Evolutionary conservation across 35 echinoderm and acorn worm species (phyloP).

Genomic region (Eucidaris tribuloides): DNA sequence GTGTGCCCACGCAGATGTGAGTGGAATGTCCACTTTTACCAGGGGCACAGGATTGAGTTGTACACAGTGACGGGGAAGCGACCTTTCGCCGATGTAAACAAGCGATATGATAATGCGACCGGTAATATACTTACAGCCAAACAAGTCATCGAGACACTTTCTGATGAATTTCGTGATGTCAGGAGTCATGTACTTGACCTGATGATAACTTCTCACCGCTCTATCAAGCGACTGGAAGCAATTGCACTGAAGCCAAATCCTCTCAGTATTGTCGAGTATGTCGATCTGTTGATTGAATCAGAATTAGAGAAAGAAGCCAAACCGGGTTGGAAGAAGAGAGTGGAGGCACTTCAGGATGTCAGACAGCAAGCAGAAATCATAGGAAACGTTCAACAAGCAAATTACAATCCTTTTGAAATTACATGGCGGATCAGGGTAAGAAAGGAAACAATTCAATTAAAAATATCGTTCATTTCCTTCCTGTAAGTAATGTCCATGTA

Average conservation of each 20-base stretch:
- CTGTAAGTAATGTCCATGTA: no score
- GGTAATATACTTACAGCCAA: slow-evolving; percentile 35
- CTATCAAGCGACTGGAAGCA: slow-evolving; percentile 6
- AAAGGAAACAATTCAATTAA: no score
- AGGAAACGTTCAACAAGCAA: background rate
- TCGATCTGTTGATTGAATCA: no score
- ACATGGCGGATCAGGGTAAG: no score
- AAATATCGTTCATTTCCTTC: no score
- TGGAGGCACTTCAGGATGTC: no score
- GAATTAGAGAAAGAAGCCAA: background rate
- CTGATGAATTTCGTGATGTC: slow-evolving; percentile 9
- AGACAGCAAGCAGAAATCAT: slow-evolving; percentile 20
- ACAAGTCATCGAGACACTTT: slow-evolving; percentile 1
- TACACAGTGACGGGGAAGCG: background rate
- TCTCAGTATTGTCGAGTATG: background rate
- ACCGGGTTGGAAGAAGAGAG: slow-evolving; percentile 16
- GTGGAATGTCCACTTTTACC: slow-evolving; percentile 38
- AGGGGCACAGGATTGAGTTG: slow-evolving; percentile 32
- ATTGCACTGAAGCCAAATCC: no score
- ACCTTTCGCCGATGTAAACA: slow-evolving; percentile 13
- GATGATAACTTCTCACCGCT: background rate
- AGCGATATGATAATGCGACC: slow-evolving; percentile 10
- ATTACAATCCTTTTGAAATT: slow-evolving; percentile 31
- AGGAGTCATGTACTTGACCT: background rate
- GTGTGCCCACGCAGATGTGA: slow-evolving; percentile 3